Evolutionary conservation across 1,140 invertebrate genomes (phyloP), one percentile per base, ranked within the genome.

Genomic region (Aricia agestis): DNA sequence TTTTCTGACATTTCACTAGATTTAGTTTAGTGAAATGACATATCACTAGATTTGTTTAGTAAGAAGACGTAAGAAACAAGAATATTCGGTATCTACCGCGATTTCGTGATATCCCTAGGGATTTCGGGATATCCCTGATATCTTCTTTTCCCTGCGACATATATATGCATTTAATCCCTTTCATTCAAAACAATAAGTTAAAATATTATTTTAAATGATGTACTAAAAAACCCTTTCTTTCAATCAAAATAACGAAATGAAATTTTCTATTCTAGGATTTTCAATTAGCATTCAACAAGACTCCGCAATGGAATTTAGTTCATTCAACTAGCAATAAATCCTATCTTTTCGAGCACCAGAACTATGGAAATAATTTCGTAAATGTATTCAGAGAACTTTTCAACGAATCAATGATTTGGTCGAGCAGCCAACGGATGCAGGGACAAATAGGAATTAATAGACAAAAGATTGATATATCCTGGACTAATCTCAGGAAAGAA

Each of bases 221-320:
- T 11, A 63, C 7, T 59, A 25, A 19, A 6, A n/a, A 59, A 4
- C n/a, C 4, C 3, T 36, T 36, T 9, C 36, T 36, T 36, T 36
- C 36, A 7, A 36, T 36, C 1, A 36, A 36, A 36, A 36, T 19
- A 63, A 63, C 45, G 10, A 25, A 18, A 63, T 63, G n/a, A 5
- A 17, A 17, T 59, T 59, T 59, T 18, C 18, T 72, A 77, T 85
- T 74, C 58, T 81, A 91, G 89, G 71, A 84, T 71, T 85, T 91
- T 15, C 76, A 85, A 77, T 17, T 72, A 3, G 85, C 79, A 10
- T 88, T 91, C 58, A 66, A 78, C 17, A 41, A 76, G 7, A 86
- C 85, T 17, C 87, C 85, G 9, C 79, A 75, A 72, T 91, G 87
- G 87, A 87, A 90, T 71, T 73, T 82, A 15, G 78, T 69, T 7